Percentiles rank a stretch among this genome's conserved stretches.
Evolutionary conservation across 2,888 invertebrate species (phyloP).

Genomic region (Anoplius nigerrimus): DNA sequence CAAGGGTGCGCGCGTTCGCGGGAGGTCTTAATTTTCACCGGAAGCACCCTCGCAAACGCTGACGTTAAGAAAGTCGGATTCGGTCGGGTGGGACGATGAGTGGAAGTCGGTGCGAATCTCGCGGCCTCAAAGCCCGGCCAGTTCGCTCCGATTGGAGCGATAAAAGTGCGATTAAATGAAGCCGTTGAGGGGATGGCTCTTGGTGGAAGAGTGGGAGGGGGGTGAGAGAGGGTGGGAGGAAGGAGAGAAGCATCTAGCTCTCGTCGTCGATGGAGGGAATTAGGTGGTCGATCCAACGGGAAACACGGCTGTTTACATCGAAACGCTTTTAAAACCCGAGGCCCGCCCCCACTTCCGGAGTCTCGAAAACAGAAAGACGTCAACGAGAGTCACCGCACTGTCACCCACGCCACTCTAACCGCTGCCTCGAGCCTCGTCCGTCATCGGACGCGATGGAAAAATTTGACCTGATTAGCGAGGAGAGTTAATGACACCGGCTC

Average conservation of each 20-base stretch:
- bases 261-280: conserved; percentile 46
- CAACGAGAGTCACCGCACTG: no score
- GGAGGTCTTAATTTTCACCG: background rate
- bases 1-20: no score
- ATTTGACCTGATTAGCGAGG: conserved; percentile 3
- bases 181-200: background rate
- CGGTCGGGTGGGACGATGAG: background rate
- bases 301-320: conserved; percentile 63
- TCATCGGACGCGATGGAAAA: conserved; percentile 5
- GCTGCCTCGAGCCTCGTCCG: no score
- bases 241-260: conserved; percentile 16
- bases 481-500: conserved; percentile 2
- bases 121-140: background rate
- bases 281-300: conserved; percentile 49
- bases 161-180: conserved; percentile 3
- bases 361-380: no score
- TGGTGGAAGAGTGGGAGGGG: background rate
- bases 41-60: background rate
- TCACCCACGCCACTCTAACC: no score
- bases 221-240: conserved; percentile 9
- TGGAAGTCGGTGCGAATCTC: background rate
- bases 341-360: no score
- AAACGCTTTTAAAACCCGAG: conserved; percentile 66
- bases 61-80: background rate
- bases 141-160: background rate